phyloP scores from a whole-genome alignment of 2,113 vertebrate genomes.

The Sminthopsis crassicaudata region DNA sequence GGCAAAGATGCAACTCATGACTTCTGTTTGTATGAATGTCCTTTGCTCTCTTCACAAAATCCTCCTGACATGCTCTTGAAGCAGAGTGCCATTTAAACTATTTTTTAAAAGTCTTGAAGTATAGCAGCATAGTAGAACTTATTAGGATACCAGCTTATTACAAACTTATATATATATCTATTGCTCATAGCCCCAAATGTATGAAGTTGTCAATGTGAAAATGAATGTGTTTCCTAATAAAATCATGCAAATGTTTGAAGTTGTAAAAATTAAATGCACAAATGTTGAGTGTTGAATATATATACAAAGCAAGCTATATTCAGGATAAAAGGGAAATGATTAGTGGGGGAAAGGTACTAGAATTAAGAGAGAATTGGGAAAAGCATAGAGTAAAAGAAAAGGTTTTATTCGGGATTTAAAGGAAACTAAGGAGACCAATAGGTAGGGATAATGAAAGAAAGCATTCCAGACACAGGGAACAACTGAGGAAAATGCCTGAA shows the following conservation, averaged over 20 bases:
- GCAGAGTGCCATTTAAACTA: background rate
- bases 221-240: background rate
- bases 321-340: background rate
- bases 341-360: background rate
- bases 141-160: background rate
- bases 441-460: too few relatives aligned
- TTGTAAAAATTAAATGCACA: background rate
- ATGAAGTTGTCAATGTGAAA: background rate
- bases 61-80: background rate
- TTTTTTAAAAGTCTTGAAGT: background rate
- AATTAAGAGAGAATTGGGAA: background rate
- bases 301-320: background rate
- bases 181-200: background rate
- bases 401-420: background rate
- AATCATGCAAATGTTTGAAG: background rate
- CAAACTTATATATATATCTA: background rate
- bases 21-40: background rate
- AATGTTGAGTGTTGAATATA: background rate
- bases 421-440: too few relatives aligned
- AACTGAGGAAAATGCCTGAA: too few relatives aligned
- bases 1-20: background rate
- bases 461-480: too few relatives aligned
- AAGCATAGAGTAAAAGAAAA: background rate
- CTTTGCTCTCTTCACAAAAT: background rate
- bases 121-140: background rate